Evolutionary conservation across 2,888 invertebrate species (phyloP), one percentile per base, ranked within the genome.

Genomic region (Onchidella celtica): DNA sequence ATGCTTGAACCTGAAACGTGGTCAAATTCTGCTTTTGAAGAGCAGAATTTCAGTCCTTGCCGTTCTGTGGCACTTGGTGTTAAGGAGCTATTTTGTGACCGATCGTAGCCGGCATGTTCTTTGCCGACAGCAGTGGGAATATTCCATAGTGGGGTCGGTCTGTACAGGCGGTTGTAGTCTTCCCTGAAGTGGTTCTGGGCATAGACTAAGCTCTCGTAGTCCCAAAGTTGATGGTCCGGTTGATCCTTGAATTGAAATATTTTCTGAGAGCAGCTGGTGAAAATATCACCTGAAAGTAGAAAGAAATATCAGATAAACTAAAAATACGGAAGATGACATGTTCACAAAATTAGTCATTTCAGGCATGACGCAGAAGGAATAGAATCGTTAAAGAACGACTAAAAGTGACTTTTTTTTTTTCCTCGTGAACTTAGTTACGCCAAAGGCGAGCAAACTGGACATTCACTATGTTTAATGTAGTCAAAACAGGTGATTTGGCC

Each of bases 191-290:
- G 61, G n/a, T 29, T 63, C 27, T 79, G 79, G 14, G 63, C 63
- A 29, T 40, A 79, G 27, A 79, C 21, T 36, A 79, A 32, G 11
- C 34, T 24, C 61, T 79, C 79, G 34, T 72, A 79, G 6, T 79
- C 79, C 79, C 79, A 79, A 24, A 9, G 21, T 29, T 21, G 34
- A 1, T 73, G 34, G 55, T 11, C 40, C 27, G 3, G 32, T n/a
- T n/a, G n/a, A n/a, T n/a, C n/a, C n/a, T n/a, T n/a, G n/a, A n/a
- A n/a, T n/a, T n/a, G n/a, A n/a, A n/a, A n/a, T n/a, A n/a, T n/a
- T n/a, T n/a, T n/a, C n/a, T n/a, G n/a, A n/a, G n/a, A n/a, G n/a
- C n/a, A 29, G 65, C 29, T 29, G 65, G 17, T 32, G 11, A 65
- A 27, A 11, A 65, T 4, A 65, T 27, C 32, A 29, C 27, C 65